Conservation (phyloP, 2,888 invertebrate species). For the Caenorhabditis afra region DNA sequence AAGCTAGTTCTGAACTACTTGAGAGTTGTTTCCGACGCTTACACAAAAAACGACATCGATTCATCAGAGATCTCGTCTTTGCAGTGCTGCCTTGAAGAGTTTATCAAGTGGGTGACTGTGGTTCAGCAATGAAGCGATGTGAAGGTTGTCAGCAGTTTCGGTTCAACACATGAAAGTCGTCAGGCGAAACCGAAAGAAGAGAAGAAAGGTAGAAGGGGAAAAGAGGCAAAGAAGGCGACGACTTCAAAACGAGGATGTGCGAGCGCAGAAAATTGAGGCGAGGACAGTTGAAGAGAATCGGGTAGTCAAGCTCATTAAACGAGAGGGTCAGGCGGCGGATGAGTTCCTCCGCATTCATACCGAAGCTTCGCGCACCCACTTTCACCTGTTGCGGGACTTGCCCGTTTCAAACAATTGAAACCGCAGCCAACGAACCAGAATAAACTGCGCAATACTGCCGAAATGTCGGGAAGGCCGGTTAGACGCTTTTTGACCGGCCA, state of each 20-base stretch:
- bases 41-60: constrained; percentile 42
- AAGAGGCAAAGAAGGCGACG: background rate
- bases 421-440: constrained; percentile 49
- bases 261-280: constrained; percentile 21
- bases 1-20: constrained; percentile 56
- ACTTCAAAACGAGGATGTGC: constrained; percentile 10
- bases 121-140: background rate
- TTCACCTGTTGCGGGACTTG: constrained; percentile 40
- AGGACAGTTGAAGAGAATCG: constrained; percentile 15
- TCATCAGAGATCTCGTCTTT: constrained; percentile 51
- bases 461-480: constrained; percentile 33
- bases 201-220: constrained; percentile 4
- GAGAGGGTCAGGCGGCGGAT: constrained; percentile 38
- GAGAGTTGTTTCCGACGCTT: constrained; percentile 44
- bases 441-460: constrained; percentile 45
- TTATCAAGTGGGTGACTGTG: constrained; percentile 47
- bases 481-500: constrained; percentile 44
- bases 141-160: constrained; percentile 7
- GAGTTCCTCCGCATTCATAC: constrained; percentile 46
- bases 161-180: constrained; percentile 10
- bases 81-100: constrained; percentile 48
- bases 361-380: constrained; percentile 36
- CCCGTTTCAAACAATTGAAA: constrained; percentile 57
- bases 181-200: background rate
- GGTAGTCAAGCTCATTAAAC: constrained; percentile 54